phyloP scores from a whole-genome alignment of 2,797 vertebrate genomes.

The Fistularia commersonii region DNA sequence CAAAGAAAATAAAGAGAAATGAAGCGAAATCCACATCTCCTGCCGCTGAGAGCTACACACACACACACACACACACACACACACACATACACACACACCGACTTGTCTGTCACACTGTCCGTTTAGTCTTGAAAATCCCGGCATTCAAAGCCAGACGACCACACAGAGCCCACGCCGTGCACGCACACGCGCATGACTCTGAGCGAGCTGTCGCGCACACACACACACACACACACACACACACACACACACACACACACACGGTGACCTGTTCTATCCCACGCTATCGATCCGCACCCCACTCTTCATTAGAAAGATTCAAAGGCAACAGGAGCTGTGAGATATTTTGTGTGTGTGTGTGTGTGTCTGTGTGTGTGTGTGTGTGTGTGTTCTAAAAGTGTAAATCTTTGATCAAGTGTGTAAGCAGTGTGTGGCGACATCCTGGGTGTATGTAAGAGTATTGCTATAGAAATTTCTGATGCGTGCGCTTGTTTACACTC shows the following conservation, averaged over 20 bases:
- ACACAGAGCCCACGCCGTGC: constrained; percentile 60
- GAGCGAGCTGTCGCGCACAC: constrained; percentile 19
- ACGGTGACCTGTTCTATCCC: constrained; percentile 55
- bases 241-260: constrained; percentile 16
- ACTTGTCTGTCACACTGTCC: constrained; percentile 46
- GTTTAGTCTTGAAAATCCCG: constrained; percentile 66
- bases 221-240: constrained; percentile 28
- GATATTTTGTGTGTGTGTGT: constrained; percentile 23
- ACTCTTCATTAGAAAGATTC: constrained; percentile 75
- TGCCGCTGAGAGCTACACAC: too few relatives aligned
- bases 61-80: too few relatives aligned
- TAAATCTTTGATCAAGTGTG: constrained; percentile 58
- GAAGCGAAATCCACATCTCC: constrained; percentile 44
- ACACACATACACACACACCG: constrained; percentile 56
- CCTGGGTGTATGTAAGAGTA: constrained; percentile 29
- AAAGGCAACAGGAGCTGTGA: constrained; percentile 63
- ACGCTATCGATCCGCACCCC: constrained; percentile 73
- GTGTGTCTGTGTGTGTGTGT: constrained; percentile 13
- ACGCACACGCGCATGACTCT: constrained; percentile 9
- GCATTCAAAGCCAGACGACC: constrained; percentile 66
- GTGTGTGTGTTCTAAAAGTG: constrained; percentile 32
- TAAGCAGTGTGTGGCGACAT: constrained; percentile 46
- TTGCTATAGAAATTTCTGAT: too few relatives aligned
- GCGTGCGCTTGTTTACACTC: too few relatives aligned
- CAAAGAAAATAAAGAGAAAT: constrained; percentile 20